These are phyloP conservation scores for Holacanthus passer DNA, from an alignment of 2,113 vertebrate genomes.

Conservation along the genomic window DNA sequence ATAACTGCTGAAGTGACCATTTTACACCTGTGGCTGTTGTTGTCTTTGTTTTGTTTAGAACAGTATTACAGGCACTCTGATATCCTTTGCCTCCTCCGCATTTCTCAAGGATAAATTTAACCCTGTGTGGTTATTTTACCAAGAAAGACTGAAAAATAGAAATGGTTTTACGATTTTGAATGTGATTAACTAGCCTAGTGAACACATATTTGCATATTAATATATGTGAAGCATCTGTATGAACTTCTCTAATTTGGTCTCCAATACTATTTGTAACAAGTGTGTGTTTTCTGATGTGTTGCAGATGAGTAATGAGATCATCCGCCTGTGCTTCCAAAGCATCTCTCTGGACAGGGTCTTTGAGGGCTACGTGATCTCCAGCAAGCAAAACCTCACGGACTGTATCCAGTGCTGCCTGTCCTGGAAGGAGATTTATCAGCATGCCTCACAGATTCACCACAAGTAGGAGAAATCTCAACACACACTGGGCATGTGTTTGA, in stretches of 20 bases:
- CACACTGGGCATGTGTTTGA: not conserved
- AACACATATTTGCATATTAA: too few species aligned
- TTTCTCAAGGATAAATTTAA: not conserved
- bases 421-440: conserved; percentile 88
- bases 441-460: conserved; percentile 80
- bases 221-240: too few species aligned
- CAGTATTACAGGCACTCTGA: not conserved
- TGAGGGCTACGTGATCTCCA: conserved; percentile 86
- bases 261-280: too few species aligned
- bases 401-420: conserved; percentile 87
- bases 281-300: conserved; percentile 42
- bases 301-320: conserved; percentile 91
- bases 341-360: conserved; percentile 90
- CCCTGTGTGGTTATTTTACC: not conserved
- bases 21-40: not conserved
- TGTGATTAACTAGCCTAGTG: too few species aligned
- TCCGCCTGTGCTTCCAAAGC: conserved; percentile 86
- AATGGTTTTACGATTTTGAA: too few species aligned
- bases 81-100: not conserved
- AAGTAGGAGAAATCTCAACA: conserved; percentile 77
- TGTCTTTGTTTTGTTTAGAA: not conserved
- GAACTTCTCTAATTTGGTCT: too few species aligned
- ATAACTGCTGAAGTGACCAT: not conserved
- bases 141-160: not conserved
- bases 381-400: conserved; percentile 84